Evolutionary conservation across 2,113 vertebrate genomes (phyloP), one percentile per base, ranked within the genome.

Genomic region (Perca fluviatilis): DNA sequence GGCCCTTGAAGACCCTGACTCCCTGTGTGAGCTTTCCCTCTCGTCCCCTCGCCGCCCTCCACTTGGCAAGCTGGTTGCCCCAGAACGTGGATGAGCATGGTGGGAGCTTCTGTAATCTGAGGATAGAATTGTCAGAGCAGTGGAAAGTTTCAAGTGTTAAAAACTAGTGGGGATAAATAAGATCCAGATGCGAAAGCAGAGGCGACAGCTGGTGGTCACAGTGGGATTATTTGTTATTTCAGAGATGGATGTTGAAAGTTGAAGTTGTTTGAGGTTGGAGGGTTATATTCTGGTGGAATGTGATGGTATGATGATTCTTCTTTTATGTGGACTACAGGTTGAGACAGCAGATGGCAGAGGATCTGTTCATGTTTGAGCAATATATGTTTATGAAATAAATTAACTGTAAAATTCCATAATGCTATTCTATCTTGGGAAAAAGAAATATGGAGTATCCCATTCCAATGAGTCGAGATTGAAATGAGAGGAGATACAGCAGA

Each of bases 51-150:
- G 94, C 13, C 96, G 97, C 93, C 96, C 96, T 93, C 96, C 96
- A 88, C 93, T 82, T 89, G 96, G 95, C 86, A 96, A 94, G 77
- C 88, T 56, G 69, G 94, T 93, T 56, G 88, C 30, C 47, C 93
- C 94, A 92, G 96, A 95, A 86, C 95, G 96, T 77, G 95, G 96
- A 86, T 96, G 92, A 85, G 94, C 93, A 94, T 97, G 96, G 93
- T 97, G 96, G 93, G 96, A 72, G 82, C 95, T 96, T 97, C 97
- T 97, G 96, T 97, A 97, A 98, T 99, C 98, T 99, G 96, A 96
- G 97, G 90, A 96, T 86, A 96, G 85, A 95, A 95, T 93, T 93
- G 89, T 96, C 93, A 96, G 94, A 97, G 96, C 77, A 95, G 94
- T 93, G 94, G 94, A 95, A 86, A 93, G 67, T 91, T 92, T 95